Base-by-base conservation (phyloP, 2,113 vertebrate species). In the Nyctibius bracteatus region DNA sequence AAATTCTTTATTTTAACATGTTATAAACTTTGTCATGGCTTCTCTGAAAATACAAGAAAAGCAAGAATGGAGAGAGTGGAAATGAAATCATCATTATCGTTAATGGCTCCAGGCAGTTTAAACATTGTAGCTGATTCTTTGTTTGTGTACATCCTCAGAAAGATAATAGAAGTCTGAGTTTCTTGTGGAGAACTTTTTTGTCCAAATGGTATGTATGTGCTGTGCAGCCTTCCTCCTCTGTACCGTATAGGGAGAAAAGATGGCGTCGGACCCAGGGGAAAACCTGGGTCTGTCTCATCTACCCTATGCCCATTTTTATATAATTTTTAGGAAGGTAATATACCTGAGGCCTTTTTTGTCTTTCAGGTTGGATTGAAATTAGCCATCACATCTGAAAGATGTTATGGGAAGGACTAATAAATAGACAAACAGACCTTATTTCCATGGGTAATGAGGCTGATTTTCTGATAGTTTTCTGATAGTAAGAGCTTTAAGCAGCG, bases 121-220 rank as follows among this genome's bases (percentile, higher is more conserved):
- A 84, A 90, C 41, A 54, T n/a, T 37, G 24, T 82, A 52, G 95
- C 96, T 65, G 44, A 72, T 22, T 74, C 75, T 93, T 80, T 94
- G 51, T 71, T 97, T 28, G 63, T 33, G 33, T 57, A 21, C 8
- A 39, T 91, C 57, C 73, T 96, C 63, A 95, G 91, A 95, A 97
- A 92, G 55, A 94, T 96, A 24, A 37, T 96, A 73, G 90, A 79
- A 23, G 57, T 96, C 75, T 92, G 96, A 94, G 92, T 96, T 54
- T 98, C 97, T 71, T 95, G 85, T 24, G 97, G 97, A 88, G 96
- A 98, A 62, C 82, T 91, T 98, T 46, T 96, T 20, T 93, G 95
- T 59, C 88, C 67, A 8, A 73, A 65, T 41, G 96, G 94, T 95
- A 90, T 86, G 83, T 67, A 6, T 68, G n/a, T 54, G 27, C 39